Evolutionary conservation across 2,113 vertebrate species (phyloP).

Genomic region (Melanocharis versteri): DNA sequence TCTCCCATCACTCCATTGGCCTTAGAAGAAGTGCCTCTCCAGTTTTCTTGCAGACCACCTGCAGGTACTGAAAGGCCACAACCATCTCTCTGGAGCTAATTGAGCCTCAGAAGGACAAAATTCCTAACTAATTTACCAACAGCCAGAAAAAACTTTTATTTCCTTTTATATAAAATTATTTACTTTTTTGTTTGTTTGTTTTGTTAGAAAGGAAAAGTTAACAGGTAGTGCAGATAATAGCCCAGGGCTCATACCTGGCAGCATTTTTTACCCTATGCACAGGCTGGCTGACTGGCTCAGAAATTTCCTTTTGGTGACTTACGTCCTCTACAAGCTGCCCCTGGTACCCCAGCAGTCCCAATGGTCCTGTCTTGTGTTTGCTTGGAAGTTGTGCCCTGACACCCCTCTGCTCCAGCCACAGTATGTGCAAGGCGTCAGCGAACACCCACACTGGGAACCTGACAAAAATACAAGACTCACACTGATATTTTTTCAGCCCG

Average conservation of each 20-base stretch:
- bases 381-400: not conserved
- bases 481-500: not conserved
- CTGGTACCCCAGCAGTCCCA: not conserved
- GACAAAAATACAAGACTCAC: not conserved
- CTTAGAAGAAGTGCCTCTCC: not conserved
- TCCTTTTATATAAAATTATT: not conserved
- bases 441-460: fast-evolving
- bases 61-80: not conserved
- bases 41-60: not conserved
- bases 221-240: not conserved
- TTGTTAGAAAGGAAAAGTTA: not conserved
- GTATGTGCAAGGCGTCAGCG: not conserved
- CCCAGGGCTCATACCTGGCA: not conserved
- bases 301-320: not conserved
- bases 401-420: fast-evolving
- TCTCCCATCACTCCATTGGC: not conserved
- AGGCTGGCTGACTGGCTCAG: not conserved
- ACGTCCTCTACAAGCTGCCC: not conserved
- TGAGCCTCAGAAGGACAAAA: not conserved
- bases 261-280: not conserved
- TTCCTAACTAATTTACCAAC: not conserved
- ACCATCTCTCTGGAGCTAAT: not conserved
- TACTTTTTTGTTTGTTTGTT: not conserved
- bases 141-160: not conserved
- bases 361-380: fast-evolving